Evolutionary conservation across 2,797 vertebrate species (phyloP).

Genomic region (Eremophila alpestris): DNA sequence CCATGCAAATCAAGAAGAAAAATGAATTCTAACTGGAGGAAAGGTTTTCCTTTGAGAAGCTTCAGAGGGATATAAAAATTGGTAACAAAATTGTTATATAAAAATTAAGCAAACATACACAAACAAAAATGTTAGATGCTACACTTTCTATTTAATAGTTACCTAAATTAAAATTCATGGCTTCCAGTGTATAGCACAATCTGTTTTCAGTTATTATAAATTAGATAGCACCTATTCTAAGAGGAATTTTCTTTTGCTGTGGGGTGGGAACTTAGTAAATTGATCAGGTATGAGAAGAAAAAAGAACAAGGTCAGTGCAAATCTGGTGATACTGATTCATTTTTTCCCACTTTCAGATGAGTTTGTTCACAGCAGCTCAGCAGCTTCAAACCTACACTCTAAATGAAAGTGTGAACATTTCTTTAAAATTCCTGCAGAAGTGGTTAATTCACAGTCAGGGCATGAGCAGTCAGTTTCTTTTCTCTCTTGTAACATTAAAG

Average conservation of each 20-base stretch:
- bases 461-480: background rate
- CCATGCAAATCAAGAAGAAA: background rate
- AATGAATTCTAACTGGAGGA: background rate
- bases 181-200: background rate
- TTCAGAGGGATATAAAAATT: constrained; percentile 13
- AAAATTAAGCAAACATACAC: background rate
- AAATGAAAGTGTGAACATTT: background rate
- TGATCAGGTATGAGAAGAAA: background rate
- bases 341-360: background rate
- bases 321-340: background rate
- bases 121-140: constrained; percentile 11
- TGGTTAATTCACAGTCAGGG: background rate
- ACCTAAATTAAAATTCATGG: constrained; percentile 21
- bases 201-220: background rate
- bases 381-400: background rate
- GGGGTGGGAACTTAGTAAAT: background rate
- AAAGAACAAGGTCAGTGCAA: background rate
- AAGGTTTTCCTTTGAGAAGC: background rate
- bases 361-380: background rate
- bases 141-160: background rate
- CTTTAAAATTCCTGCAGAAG: background rate
- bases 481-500: constrained; percentile 38
- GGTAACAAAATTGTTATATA: background rate
- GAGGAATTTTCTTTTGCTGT: background rate
- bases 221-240: background rate